Evolutionary conservation across 2,888 invertebrate species (phyloP).

Genomic region (Trilocha varians): DNA sequence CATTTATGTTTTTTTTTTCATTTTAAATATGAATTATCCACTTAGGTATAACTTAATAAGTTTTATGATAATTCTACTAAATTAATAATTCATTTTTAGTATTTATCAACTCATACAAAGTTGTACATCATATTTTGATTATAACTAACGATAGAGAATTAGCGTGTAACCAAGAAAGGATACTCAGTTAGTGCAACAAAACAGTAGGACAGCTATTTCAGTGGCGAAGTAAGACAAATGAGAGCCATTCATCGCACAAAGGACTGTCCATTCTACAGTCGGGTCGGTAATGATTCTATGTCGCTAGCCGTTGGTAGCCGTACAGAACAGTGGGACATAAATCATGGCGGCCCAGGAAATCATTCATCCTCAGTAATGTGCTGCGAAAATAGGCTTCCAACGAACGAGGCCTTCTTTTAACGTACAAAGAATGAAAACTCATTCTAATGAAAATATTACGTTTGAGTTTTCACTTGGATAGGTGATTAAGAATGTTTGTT

Average conservation of each 20-base stretch:
- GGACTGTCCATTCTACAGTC: slow-evolving; percentile 54
- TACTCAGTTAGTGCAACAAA: too few species aligned
- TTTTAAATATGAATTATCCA: too few species aligned
- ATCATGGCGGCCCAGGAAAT: slow-evolving; percentile 68
- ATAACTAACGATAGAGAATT: too few species aligned
- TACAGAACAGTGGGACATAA: slow-evolving; percentile 48
- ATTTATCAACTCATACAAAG: too few species aligned
- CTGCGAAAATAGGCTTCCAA: slow-evolving; percentile 70
- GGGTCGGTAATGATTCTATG: slow-evolving; percentile 52
- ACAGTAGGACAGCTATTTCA: slow-evolving; percentile 8
- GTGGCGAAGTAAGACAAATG: slow-evolving; percentile 59
- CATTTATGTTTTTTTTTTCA: too few species aligned
- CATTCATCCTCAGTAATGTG: slow-evolving; percentile 70
- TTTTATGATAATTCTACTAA: too few species aligned
- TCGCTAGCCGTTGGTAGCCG: slow-evolving; percentile 24
- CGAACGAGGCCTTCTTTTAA: slow-evolving; percentile 35
- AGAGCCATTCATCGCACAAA: slow-evolving; percentile 50
- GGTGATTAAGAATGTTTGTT: neutral
- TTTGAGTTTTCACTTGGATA: neutral
- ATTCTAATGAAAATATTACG: neutral
- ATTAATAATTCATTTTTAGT: too few species aligned
- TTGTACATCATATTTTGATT: too few species aligned
- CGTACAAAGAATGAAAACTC: neutral
- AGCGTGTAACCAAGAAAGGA: too few species aligned
- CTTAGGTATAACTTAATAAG: too few species aligned